Evolutionary conservation across 2,113 vertebrate genomes (phyloP).

Genomic region (Phyllostomus discolor): DNA sequence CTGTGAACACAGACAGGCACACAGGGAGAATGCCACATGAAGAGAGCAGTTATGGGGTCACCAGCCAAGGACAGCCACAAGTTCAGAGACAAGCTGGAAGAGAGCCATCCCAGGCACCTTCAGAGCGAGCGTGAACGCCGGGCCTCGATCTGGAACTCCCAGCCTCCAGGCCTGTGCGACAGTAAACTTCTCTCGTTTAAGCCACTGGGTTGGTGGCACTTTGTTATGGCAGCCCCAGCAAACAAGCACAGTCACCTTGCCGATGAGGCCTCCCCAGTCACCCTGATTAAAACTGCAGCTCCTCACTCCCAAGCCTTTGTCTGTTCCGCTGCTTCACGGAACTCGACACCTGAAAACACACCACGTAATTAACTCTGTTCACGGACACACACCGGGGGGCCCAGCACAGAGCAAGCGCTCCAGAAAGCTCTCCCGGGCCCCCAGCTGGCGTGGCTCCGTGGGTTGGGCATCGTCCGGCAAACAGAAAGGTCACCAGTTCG

Average conservation of each 20-base stretch:
- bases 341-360: neutral
- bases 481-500: too few species aligned
- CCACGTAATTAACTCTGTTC: accelerated
- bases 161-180: accelerated
- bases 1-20: neutral
- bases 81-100: neutral
- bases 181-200: neutral
- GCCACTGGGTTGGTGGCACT: neutral
- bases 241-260: neutral
- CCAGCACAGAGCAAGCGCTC: neutral
- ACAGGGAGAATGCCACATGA: accelerated
- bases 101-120: neutral
- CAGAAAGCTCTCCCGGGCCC: neutral
- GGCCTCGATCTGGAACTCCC: neutral
- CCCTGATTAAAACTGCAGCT: neutral
- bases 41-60: accelerated
- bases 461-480: too few species aligned
- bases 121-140: accelerated
- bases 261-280: neutral
- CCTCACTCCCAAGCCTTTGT: neutral
- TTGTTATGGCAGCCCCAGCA: neutral
- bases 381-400: accelerated
- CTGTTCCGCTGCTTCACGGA: accelerated
- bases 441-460: too few species aligned
- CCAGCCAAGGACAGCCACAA: neutral